These are phyloP conservation scores for Mastomys coucha DNA, from an alignment of 2,113 vertebrate species.

Conservation along the genomic window DNA sequence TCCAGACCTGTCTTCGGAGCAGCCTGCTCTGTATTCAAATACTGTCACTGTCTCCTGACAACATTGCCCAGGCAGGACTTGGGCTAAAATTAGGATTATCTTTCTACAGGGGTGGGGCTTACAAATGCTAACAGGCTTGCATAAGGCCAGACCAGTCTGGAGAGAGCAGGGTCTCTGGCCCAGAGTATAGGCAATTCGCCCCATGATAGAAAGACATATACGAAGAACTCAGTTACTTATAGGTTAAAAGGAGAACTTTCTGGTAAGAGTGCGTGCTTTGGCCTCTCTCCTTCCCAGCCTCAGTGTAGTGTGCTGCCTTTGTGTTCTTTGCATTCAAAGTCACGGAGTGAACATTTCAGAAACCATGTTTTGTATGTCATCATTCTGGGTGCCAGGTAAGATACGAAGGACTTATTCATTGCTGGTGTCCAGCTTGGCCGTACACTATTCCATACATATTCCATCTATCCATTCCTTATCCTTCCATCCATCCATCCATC, in stretches of 20 bases:
- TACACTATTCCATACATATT: background rate
- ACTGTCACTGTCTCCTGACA: constrained; percentile 16
- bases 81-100: constrained; percentile 47
- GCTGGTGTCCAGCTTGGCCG: background rate
- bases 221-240: constrained; percentile 16
- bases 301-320: background rate
- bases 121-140: constrained; percentile 14
- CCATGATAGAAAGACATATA: background rate
- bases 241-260: background rate
- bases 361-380: background rate
- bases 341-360: background rate
- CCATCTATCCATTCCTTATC: background rate
- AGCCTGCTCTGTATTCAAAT: background rate
- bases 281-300: background rate
- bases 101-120: background rate
- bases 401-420: background rate
- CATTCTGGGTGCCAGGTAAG: background rate
- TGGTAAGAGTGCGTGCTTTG: constrained; percentile 9
- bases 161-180: constrained; percentile 34
- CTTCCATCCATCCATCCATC: background rate
- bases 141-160: constrained; percentile 70
- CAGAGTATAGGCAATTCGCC: background rate
- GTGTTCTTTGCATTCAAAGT: constrained; percentile 19
- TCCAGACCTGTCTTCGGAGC: constrained; percentile 31
- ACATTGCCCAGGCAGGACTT: background rate